Conservation (phyloP, 2,888 invertebrate species). For the Lamellibrachia columna region DNA sequence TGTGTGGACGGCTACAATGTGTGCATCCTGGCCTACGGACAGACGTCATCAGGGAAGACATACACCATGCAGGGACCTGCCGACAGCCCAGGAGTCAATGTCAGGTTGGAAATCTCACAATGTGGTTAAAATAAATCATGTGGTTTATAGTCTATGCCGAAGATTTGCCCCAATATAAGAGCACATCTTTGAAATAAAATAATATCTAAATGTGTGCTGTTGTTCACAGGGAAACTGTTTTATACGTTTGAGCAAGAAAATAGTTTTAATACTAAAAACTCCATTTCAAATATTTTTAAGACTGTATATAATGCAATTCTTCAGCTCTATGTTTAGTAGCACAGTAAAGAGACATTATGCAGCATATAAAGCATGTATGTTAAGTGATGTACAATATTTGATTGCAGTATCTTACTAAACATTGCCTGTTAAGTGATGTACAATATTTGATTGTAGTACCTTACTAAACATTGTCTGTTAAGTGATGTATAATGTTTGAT, state of each 20-base stretch:
- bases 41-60: slow-evolving; percentile 65
- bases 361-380: too few species aligned
- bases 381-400: too few species aligned
- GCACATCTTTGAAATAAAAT: not conserved
- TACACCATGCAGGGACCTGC: slow-evolving; percentile 65
- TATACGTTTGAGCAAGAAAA: not conserved
- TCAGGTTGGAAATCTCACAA: slow-evolving; percentile 49
- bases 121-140: too few species aligned
- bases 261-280: not conserved
- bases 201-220: not conserved
- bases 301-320: not conserved
- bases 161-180: too few species aligned
- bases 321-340: too few species aligned
- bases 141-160: too few species aligned
- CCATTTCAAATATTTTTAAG: not conserved
- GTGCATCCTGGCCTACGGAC: slow-evolving; percentile 64
- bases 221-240: not conserved
- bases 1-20: slow-evolving; percentile 66
- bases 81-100: slow-evolving; percentile 63
- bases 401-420: too few species aligned
- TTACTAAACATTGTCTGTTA: too few species aligned
- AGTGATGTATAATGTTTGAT: too few species aligned
- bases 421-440: too few species aligned
- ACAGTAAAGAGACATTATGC: too few species aligned
- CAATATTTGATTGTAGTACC: too few species aligned